Evolutionary conservation across 2,888 invertebrate species (phyloP).

Genomic region (Hypomecis punctinalis): DNA sequence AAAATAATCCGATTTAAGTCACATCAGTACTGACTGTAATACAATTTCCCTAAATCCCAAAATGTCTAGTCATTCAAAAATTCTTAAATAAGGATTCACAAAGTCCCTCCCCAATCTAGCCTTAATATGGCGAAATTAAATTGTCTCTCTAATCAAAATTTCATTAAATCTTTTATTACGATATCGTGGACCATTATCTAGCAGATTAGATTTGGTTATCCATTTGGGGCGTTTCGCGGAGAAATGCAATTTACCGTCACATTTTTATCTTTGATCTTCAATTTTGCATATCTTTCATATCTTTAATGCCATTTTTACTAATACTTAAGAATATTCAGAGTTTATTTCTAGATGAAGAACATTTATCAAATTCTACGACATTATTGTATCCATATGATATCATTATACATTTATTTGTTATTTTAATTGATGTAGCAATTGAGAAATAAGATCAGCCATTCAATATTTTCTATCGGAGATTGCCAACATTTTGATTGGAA

Average conservation of each 20-base stretch:
- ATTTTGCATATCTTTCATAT: slow-evolving; percentile 20
- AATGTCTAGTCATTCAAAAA: slow-evolving; percentile 12
- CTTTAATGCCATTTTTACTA: slow-evolving; percentile 10
- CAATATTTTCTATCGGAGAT: too few species aligned
- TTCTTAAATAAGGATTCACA: slow-evolving; percentile 4
- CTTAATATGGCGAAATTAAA: slow-evolving; percentile 35
- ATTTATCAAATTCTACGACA: too few species aligned
- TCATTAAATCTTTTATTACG: slow-evolving; percentile 32
- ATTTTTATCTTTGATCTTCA: slow-evolving; percentile 31
- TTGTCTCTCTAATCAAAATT: slow-evolving; percentile 34
- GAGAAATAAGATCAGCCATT: too few species aligned
- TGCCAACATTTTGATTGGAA: too few species aligned
- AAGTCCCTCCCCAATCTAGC: slow-evolving; percentile 24
- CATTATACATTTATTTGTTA: too few species aligned
- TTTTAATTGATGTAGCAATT: too few species aligned
- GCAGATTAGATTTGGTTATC: slow-evolving; percentile 38
- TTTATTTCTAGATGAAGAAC: too few species aligned
- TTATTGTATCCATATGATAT: too few species aligned
- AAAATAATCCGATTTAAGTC: too few species aligned
- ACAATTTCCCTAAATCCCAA: background rate
- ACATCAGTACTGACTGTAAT: too few species aligned
- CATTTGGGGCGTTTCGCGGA: slow-evolving; percentile 37
- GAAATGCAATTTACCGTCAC: slow-evolving; percentile 41
- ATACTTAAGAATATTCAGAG: background rate
- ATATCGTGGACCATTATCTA: slow-evolving; percentile 28